phyloP scores from a whole-genome alignment of 2,888 invertebrate genomes.

The Melipona beecheii region DNA sequence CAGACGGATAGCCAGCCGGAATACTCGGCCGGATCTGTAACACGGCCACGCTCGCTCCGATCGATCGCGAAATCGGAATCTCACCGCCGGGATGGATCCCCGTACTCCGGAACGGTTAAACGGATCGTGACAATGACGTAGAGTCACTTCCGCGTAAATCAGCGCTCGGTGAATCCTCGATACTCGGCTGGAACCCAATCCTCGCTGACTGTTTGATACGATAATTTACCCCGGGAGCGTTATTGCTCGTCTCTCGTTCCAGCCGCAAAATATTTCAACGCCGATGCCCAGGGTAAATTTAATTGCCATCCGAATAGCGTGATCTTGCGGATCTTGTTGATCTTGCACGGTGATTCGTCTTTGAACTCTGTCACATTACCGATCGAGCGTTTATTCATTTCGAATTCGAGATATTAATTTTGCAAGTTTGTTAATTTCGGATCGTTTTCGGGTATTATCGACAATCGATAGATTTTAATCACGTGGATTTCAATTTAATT shows the following conservation, averaged over 20 bases:
- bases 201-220: slow-evolving; percentile 55
- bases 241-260: slow-evolving; percentile 52
- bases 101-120: slow-evolving; percentile 55
- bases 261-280: too few relatives aligned
- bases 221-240: slow-evolving; percentile 72
- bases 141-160: slow-evolving; percentile 70
- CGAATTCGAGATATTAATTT: too few relatives aligned
- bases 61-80: slow-evolving; percentile 43
- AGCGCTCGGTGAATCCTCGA: slow-evolving; percentile 26
- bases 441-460: too few relatives aligned
- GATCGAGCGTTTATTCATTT: too few relatives aligned
- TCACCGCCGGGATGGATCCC: neutral
- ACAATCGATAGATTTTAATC: too few relatives aligned
- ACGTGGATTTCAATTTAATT: too few relatives aligned
- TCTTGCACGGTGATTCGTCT: neutral
- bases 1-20: slow-evolving; percentile 14
- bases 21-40: neutral
- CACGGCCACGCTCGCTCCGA: slow-evolving; percentile 1
- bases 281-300: slow-evolving; percentile 68
- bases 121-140: slow-evolving; percentile 71
- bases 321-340: too few relatives aligned
- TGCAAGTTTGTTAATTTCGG: too few relatives aligned
- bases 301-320: slow-evolving; percentile 61
- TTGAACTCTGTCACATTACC: too few relatives aligned
- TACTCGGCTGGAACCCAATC: slow-evolving; percentile 11